Evolutionary conservation across 2,888 invertebrate species (phyloP).

Genomic region (Nemoura dubitans): DNA sequence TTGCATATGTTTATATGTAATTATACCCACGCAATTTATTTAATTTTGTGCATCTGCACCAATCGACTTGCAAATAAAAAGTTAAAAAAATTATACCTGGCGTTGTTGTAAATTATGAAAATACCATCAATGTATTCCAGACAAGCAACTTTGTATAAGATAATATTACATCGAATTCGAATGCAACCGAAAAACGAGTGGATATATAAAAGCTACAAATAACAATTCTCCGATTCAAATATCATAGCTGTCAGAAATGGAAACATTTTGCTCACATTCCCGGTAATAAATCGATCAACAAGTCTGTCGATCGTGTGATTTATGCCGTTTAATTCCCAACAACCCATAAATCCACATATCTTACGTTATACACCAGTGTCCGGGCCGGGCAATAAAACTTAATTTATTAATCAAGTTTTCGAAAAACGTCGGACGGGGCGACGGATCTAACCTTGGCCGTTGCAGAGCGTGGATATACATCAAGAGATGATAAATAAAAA

Average conservation of each 20-base stretch:
- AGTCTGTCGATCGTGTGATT: not conserved
- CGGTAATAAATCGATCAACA: not conserved
- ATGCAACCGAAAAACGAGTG: no score
- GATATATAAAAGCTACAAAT: not conserved
- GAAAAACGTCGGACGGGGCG: not conserved
- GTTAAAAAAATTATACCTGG: not conserved
- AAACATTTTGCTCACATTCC: not conserved
- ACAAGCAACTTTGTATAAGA: no score
- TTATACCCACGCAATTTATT: no score
- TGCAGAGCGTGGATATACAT: not conserved
- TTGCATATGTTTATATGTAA: no score
- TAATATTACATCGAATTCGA: no score
- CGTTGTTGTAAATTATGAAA: not conserved
- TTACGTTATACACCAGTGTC: not conserved
- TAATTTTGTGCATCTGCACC: not conserved
- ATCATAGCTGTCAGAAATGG: slow-evolving; percentile 2
- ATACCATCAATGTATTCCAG: no score
- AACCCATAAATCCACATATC: not conserved
- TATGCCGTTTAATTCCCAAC: not conserved
- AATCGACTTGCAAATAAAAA: not conserved
- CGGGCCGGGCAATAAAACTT: not conserved
- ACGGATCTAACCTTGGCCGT: slow-evolving; percentile 35
- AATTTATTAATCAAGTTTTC: slow-evolving; percentile 39
- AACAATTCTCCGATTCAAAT: not conserved
- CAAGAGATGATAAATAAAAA: not conserved